phyloP scores from a whole-genome alignment of 1,140 invertebrate species.

The Drosophila lacteicornis region DNA sequence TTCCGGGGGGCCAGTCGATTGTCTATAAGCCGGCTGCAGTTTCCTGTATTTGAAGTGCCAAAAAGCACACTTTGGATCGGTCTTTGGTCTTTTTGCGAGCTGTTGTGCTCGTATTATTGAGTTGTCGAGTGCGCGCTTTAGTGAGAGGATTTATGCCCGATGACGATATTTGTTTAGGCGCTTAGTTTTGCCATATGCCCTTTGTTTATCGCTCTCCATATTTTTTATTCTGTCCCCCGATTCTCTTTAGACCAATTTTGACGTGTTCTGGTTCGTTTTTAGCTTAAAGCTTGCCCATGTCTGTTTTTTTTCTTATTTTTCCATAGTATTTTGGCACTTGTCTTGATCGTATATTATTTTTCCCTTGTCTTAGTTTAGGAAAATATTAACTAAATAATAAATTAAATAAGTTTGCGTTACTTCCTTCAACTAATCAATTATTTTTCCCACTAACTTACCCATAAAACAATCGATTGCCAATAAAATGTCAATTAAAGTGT shows the following conservation, averaged over 20 bases:
- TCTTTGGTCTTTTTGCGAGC: constrained; percentile 20
- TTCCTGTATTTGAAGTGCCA: constrained; percentile 72
- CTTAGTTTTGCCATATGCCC: constrained; percentile 66
- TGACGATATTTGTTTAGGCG: constrained; percentile 75
- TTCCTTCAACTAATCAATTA: too few species aligned
- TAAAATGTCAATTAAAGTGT: constrained; percentile 44
- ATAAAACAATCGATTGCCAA: constrained; percentile 9
- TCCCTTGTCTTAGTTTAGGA: too few species aligned
- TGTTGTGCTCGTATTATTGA: constrained; percentile 50
- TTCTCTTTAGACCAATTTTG: constrained; percentile 22
- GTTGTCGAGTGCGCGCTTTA: constrained; percentile 67
- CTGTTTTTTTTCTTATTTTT: neutral
- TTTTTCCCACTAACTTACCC: neutral
- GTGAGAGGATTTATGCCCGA: constrained; percentile 70
- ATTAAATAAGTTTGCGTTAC: too few species aligned
- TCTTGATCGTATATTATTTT: too few species aligned
- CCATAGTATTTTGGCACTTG: too few species aligned
- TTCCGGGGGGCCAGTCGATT: constrained; percentile 47
- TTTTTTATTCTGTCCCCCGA: constrained; percentile 9
- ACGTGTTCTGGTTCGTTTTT: neutral
- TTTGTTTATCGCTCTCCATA: constrained; percentile 44
- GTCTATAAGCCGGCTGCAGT: constrained; percentile 73
- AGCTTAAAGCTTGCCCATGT: constrained; percentile 45
- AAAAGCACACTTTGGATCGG: constrained; percentile 68
- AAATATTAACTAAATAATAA: too few species aligned